Percentiles rank a stretch among this genome's conserved stretches.
Evolutionary conservation across 2,888 invertebrate genomes (phyloP).

Genomic region (Tuta absoluta): DNA sequence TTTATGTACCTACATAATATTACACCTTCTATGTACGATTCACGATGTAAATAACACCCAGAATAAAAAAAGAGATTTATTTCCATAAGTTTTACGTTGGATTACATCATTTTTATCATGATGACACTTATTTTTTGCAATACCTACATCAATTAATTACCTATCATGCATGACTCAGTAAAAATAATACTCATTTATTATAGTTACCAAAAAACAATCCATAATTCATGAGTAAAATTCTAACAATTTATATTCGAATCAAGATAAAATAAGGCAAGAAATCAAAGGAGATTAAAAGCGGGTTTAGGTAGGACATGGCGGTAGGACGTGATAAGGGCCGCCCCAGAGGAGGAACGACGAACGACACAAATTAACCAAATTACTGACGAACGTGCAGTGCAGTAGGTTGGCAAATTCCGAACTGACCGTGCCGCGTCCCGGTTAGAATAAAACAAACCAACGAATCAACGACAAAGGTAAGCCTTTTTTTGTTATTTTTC

Average conservation of each 20-base stretch:
- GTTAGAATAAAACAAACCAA: neutral
- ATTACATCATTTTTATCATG: neutral
- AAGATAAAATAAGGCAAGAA: neutral
- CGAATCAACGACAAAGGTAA: slow-evolving; percentile 16
- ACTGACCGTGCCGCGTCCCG: slow-evolving; percentile 9
- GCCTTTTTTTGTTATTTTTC: slow-evolving; percentile 4
- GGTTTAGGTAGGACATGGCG: neutral
- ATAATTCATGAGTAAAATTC: neutral
- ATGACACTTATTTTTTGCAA: neutral
- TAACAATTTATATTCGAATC: neutral
- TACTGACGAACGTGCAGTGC: slow-evolving; percentile 4
- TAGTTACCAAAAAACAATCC: neutral
- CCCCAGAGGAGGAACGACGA: neutral
- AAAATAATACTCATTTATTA: neutral
- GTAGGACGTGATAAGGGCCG: neutral
- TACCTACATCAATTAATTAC: neutral
- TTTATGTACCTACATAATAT: too few relatives aligned
- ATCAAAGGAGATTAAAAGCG: neutral
- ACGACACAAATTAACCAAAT: slow-evolving; percentile 13
- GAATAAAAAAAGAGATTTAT: too few relatives aligned
- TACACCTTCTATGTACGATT: too few relatives aligned
- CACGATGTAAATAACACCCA: too few relatives aligned
- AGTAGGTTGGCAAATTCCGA: slow-evolving; percentile 21
- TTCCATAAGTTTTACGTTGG: neutral
- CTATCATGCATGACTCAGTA: neutral